phyloP scores from a whole-genome alignment of 2,113 vertebrate species.

The Scomber japonicus region DNA sequence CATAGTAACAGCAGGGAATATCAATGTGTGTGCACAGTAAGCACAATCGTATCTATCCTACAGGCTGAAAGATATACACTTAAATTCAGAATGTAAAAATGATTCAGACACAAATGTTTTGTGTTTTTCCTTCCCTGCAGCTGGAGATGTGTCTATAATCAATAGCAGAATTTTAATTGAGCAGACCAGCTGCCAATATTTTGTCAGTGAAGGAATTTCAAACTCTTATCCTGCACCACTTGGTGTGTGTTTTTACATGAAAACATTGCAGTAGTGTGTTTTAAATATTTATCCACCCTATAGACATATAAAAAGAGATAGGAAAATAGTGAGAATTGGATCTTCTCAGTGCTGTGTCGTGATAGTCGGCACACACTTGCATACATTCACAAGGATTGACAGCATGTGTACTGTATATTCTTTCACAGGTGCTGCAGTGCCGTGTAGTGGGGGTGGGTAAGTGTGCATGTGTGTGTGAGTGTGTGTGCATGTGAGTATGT shows the following conservation, averaged over 20 bases:
- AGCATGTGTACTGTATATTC: slow-evolving; percentile 21
- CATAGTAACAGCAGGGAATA: slow-evolving; percentile 9
- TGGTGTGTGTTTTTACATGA: slow-evolving; percentile 41
- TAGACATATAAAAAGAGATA: slow-evolving; percentile 16
- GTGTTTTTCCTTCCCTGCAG: neutral
- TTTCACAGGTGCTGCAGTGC: slow-evolving; percentile 56
- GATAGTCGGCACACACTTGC: slow-evolving; percentile 10
- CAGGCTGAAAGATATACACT: neutral
- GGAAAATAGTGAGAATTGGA: neutral
- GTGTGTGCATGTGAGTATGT: neutral
- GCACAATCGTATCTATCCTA: neutral
- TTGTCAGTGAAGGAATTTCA: neutral
- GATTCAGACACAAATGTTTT: neutral
- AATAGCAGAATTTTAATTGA: slow-evolving; percentile 1
- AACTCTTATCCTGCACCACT: slow-evolving; percentile 1
- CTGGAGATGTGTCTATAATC: neutral
- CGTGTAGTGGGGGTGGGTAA: slow-evolving; percentile 12
- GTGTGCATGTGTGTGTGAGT: neutral
- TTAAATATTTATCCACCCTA: slow-evolving; percentile 54
- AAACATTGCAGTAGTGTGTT: slow-evolving; percentile 24
- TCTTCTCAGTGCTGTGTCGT: neutral
- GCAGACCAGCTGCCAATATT: neutral
- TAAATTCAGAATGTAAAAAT: neutral
- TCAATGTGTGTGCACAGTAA: neutral
- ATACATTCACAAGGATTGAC: slow-evolving; percentile 2